Evolutionary conservation across 2,888 invertebrate species (phyloP).

Genomic region (Argyresthia albistria): DNA sequence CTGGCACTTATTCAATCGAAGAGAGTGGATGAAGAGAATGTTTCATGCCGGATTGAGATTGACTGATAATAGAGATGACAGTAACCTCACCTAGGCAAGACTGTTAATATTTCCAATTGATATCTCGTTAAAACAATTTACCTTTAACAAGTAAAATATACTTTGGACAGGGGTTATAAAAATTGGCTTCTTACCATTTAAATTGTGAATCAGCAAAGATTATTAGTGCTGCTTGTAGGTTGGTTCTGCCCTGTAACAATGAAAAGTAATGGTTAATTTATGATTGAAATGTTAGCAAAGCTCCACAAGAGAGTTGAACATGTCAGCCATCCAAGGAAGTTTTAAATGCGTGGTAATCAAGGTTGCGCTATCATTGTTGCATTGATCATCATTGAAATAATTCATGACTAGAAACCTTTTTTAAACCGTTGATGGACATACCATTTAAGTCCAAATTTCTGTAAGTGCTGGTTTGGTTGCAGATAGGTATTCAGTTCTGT

Average conservation of each 20-base stretch:
- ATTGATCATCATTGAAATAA: constrained; percentile 51
- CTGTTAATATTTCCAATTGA: constrained; percentile 38
- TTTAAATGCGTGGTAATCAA: constrained; percentile 68
- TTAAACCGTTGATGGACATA: background rate
- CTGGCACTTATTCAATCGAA: too few relatives aligned
- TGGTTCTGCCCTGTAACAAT: too few relatives aligned
- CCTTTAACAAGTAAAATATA: background rate
- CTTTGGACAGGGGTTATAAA: background rate
- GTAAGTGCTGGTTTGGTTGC: too few relatives aligned
- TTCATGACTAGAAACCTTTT: background rate
- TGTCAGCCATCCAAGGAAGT: constrained; percentile 72
- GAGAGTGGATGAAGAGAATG: constrained; percentile 11
- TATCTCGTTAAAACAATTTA: constrained; percentile 21
- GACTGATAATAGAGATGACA: constrained; percentile 42
- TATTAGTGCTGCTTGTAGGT: too few relatives aligned
- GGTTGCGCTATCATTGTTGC: constrained; percentile 67
- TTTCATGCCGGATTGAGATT: constrained; percentile 66
- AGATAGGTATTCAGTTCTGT: too few relatives aligned
- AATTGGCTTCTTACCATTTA: too few relatives aligned
- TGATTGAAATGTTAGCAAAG: background rate
- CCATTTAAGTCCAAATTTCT: background rate
- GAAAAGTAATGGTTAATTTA: too few relatives aligned
- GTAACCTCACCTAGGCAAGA: constrained; percentile 66
- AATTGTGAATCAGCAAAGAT: too few relatives aligned
- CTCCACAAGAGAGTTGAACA: background rate